Evolutionary conservation across 2,113 vertebrate genomes (phyloP), one percentile per base, ranked within the genome.

Genomic region (Eulemur rufifrons): DNA sequence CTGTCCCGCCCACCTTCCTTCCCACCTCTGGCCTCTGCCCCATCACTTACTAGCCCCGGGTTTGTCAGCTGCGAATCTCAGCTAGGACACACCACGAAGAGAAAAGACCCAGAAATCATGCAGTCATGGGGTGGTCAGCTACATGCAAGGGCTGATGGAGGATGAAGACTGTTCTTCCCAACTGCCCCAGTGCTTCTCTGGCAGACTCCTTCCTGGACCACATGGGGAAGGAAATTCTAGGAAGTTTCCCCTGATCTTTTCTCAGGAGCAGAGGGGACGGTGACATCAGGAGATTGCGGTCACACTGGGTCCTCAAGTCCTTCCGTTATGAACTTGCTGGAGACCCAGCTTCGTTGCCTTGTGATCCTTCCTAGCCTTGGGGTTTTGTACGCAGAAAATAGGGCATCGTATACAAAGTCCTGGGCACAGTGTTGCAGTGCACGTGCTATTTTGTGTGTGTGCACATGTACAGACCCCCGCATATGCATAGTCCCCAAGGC

Each of bases 361-460:
- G 8, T 37, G 21, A 20, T 4, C 27, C 47, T 61, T 56, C 61
- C 39, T 17, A 47, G 9, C 17, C 42, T 61, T 2, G 25, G 52
- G 20, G 50, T 73, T 37, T 29, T 37, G 63, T 29, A 13, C 20
- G 52, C 32, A 47, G 21, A 73, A 32, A 59, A 17, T 14, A 4
- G 32, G 17, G 37, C 10, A 0, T 1, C 4, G 13, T 32, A 20
- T 37, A 34, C 32, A 9, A 6, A 12, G 25, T 50, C 25, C 6
- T 71, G 32, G 39, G 14, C 34, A 34, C 6, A 34, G 6, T 5
- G 13, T 9, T 54, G 52, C 52, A 1, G 39, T 66, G 23, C 21
- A 18, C 12, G 2, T 3, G 13, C 42, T 47, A 1, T 21, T 4
- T 45, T 20, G 8, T 39, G n/a, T 17, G 11, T 17, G 1, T 4